Evolutionary conservation across 2,888 invertebrate species (phyloP).

Genomic region (Heliconius hortense): DNA sequence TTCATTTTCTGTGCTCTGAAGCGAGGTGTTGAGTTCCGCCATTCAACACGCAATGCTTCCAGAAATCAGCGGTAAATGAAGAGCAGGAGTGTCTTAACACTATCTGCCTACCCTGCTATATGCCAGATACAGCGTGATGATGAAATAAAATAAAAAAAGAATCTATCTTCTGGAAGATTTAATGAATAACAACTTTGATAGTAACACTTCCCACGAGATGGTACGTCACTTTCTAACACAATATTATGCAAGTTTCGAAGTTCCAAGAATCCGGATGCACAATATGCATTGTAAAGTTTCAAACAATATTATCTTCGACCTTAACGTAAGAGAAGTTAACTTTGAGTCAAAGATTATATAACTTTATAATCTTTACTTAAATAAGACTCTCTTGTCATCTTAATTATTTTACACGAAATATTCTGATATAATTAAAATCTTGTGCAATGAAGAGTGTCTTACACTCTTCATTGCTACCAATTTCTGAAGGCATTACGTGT

Average conservation of each 20-base stretch:
- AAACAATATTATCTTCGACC: constrained; percentile 10
- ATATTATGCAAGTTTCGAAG: constrained; percentile 18
- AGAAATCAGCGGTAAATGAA: too few species aligned
- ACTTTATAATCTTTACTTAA: not conserved
- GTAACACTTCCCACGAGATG: not conserved
- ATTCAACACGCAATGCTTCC: too few species aligned
- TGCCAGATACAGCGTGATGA: too few species aligned
- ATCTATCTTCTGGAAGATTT: not conserved
- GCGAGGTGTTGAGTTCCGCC: too few species aligned
- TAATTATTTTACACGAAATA: not conserved
- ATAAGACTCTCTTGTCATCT: constrained; percentile 5
- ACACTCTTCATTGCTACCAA: too few species aligned
- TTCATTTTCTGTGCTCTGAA: too few species aligned
- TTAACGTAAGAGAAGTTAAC: constrained; percentile 2
- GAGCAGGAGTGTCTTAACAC: too few species aligned
- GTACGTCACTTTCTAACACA: constrained; percentile 18
- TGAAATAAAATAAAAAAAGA: too few species aligned
- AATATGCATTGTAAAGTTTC: constrained; percentile 6
- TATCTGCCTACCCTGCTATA: too few species aligned
- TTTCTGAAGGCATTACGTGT: too few species aligned
- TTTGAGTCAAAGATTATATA: not conserved
- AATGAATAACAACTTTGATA: not conserved
- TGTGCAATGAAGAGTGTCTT: too few species aligned
- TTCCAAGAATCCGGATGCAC: constrained; percentile 4
- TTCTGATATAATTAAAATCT: too few species aligned